phyloP scores from a whole-genome alignment of 1,140 invertebrate genomes.

The Propsilocerus akamusi region DNA sequence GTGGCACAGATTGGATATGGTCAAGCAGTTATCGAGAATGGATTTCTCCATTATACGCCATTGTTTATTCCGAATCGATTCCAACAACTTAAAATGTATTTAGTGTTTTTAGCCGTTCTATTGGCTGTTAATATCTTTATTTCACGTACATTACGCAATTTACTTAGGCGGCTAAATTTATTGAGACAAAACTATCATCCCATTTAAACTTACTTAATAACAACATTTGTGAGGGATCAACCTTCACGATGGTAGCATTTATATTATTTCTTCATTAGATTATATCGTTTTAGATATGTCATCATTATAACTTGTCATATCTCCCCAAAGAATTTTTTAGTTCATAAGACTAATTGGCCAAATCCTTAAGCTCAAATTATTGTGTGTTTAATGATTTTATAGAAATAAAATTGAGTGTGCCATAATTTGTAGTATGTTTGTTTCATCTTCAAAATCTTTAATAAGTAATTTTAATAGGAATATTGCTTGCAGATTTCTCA shows the following conservation, averaged over 20 bases:
- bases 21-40: constrained; percentile 42
- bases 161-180: background rate
- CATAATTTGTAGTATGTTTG: background rate
- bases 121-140: background rate
- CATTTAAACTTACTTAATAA: background rate
- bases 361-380: background rate
- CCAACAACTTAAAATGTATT: background rate
- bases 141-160: background rate
- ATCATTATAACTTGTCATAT: background rate
- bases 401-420: background rate
- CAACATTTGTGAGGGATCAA: background rate
- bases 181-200: background rate
- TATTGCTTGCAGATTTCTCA: background rate
- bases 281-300: background rate
- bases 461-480: background rate
- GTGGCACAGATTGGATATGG: constrained; percentile 67
- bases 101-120: background rate
- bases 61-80: background rate
- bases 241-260: background rate
- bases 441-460: background rate
- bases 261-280: background rate
- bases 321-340: too few relatives aligned
- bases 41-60: background rate
- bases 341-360: background rate
- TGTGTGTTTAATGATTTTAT: background rate